These are phyloP conservation scores for Chroicocephalus ridibundus DNA, from an alignment of 2,113 vertebrate genomes.

Conservation along the genomic window DNA sequence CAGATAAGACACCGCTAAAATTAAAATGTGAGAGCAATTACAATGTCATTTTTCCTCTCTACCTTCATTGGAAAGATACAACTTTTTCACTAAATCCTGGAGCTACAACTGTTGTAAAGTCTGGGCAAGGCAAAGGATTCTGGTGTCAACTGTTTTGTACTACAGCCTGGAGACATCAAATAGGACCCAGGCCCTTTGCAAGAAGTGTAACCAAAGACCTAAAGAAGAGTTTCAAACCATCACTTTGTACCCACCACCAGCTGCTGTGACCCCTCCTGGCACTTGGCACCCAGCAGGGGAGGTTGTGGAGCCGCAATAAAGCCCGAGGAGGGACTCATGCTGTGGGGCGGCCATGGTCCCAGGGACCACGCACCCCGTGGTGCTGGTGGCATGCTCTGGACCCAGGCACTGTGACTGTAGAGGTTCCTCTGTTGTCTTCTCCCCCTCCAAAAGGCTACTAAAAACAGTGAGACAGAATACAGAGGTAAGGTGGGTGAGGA, in stretches of 20 bases:
- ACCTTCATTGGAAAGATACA: fast-evolving
- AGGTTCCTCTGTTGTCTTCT: not conserved
- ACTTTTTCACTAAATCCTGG: not conserved
- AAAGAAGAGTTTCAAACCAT: fast-evolving
- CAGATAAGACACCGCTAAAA: not conserved
- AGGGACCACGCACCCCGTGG: fast-evolving
- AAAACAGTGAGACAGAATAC: not conserved
- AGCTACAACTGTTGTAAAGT: not conserved
- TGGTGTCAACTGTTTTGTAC: not conserved
- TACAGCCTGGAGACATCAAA: not conserved
- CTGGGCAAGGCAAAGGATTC: not conserved
- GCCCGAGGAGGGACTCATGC: not conserved
- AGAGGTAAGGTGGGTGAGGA: not conserved
- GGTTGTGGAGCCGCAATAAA: not conserved
- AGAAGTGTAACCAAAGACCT: not conserved
- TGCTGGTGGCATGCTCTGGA: not conserved
- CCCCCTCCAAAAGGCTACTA: fast-evolving
- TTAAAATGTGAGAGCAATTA: not conserved
- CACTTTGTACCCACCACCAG: not conserved
- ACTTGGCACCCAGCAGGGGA: not conserved
- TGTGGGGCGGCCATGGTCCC: fast-evolving
- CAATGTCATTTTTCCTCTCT: no score
- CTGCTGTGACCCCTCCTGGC: not conserved
- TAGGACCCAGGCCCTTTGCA: not conserved
- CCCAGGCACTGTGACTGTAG: not conserved